These are phyloP conservation scores for Antechinus flavipes DNA, from an alignment of 2,113 vertebrate genomes.

Conservation along the genomic window DNA sequence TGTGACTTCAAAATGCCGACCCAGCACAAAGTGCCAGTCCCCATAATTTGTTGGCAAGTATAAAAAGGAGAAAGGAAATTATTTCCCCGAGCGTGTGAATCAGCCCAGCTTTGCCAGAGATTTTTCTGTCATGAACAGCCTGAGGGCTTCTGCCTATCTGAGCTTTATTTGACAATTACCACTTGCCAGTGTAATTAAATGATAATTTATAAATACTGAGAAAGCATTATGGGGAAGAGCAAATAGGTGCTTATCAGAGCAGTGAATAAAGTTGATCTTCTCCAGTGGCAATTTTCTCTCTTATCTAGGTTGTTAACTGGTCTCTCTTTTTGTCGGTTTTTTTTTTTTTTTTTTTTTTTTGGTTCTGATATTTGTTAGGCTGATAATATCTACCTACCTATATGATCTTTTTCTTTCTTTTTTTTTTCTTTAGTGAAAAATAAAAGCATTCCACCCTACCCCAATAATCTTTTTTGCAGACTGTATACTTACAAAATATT, in stretches of 20 bases:
- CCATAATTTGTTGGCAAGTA: conserved; percentile 90
- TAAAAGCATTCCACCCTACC: neutral
- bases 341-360: conserved; percentile 86
- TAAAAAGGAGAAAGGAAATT: conserved; percentile 89
- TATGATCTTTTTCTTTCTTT: conserved; percentile 54
- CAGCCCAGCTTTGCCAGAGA: conserved; percentile 89
- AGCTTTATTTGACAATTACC: conserved; percentile 93
- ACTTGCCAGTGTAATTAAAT: conserved; percentile 95
- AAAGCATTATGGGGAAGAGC: conserved; percentile 92
- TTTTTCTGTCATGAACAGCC: conserved; percentile 88
- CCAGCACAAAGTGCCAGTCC: conserved; percentile 88
- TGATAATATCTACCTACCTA: conserved; percentile 79
- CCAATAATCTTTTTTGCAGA: conserved; percentile 61
- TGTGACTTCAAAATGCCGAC: conserved; percentile 88
- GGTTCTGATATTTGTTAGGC: conserved; percentile 83
- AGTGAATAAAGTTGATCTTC: conserved; percentile 92
- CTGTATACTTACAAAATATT: conserved; percentile 69
- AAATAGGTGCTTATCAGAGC: conserved; percentile 93
- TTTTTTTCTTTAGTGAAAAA: conserved; percentile 25
- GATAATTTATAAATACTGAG: conserved; percentile 96
- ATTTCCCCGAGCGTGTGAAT: conserved; percentile 89
- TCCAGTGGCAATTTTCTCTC: conserved; percentile 91
- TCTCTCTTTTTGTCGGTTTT: conserved; percentile 82
- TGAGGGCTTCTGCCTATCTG: conserved; percentile 89
- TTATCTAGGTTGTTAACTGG: conserved; percentile 89